phyloP scores from a whole-genome alignment of 2,113 vertebrate species.

The Chlorocebus sabaeus region DNA sequence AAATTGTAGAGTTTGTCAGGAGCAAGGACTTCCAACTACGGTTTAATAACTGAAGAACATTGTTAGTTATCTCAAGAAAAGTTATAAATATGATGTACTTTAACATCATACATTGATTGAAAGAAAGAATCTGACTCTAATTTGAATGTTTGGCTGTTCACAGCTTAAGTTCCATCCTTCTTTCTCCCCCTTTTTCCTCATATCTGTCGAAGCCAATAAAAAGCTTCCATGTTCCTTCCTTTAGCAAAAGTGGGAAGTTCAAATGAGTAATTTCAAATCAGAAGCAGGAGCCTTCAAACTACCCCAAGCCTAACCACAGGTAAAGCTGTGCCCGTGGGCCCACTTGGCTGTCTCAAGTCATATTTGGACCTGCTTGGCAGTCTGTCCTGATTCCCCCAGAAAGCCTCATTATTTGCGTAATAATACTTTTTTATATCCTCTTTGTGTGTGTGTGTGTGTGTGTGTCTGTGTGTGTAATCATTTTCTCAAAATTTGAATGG shows the following conservation, averaged over 20 bases:
- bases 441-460: no score
- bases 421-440: no score
- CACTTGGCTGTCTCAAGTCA: neutral
- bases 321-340: accelerated
- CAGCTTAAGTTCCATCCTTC: neutral
- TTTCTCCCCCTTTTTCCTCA: neutral
- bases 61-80: neutral
- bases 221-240: neutral
- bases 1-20: neutral
- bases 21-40: neutral
- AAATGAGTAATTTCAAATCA: neutral
- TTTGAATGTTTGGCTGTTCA: neutral
- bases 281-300: accelerated
- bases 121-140: neutral
- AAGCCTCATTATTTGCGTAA: accelerated
- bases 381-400: accelerated
- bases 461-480: neutral
- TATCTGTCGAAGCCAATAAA: neutral
- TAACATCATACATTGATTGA: neutral
- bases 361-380: accelerated
- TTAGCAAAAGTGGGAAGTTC: neutral
- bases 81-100: neutral
- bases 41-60: neutral
- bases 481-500: neutral
- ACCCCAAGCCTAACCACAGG: accelerated